Percentiles rank a stretch among this genome's conserved stretches.
phyloP scores from a whole-genome alignment of 2,797 vertebrate species.

The Parotocinclus haroldoi region DNA sequence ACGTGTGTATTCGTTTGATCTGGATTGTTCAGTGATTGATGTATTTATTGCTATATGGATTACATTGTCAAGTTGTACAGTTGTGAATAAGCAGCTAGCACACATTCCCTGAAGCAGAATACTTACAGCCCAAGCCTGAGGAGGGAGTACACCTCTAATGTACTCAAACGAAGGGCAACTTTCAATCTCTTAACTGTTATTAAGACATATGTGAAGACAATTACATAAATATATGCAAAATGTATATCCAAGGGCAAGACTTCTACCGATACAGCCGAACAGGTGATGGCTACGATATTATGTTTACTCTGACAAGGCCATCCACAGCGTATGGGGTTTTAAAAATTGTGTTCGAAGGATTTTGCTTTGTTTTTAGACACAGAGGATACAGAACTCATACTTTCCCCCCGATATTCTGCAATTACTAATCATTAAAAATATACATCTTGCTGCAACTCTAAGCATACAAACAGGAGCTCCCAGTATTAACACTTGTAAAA shows the following conservation, averaged over 20 bases:
- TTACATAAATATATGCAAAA: constrained; percentile 37
- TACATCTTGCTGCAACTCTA: constrained; percentile 61
- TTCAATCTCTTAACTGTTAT: constrained; percentile 18
- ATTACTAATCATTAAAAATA: constrained; percentile 38
- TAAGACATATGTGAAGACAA: constrained; percentile 55
- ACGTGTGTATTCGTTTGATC: too few relatives aligned
- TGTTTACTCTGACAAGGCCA: background rate
- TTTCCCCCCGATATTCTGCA: constrained; percentile 13
- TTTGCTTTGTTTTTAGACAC: background rate
- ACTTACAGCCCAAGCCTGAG: constrained; percentile 42
- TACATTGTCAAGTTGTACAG: constrained; percentile 8
- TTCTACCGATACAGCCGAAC: background rate
- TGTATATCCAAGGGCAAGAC: background rate
- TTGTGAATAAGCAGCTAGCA: constrained; percentile 29
- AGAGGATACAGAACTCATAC: constrained; percentile 13
- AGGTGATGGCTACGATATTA: background rate
- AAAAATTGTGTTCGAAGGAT: background rate
- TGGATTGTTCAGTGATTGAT: constrained; percentile 23
- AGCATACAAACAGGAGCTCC: constrained; percentile 61
- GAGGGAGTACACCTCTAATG: constrained; percentile 33
- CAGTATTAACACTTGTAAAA: constrained; percentile 66
- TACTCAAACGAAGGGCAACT: constrained; percentile 25
- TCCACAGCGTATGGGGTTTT: constrained; percentile 26
- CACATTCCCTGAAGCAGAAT: constrained; percentile 36
- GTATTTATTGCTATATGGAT: constrained; percentile 45